phyloP scores from a whole-genome alignment of 2,797 vertebrate species.

The Syngnathus acus region DNA sequence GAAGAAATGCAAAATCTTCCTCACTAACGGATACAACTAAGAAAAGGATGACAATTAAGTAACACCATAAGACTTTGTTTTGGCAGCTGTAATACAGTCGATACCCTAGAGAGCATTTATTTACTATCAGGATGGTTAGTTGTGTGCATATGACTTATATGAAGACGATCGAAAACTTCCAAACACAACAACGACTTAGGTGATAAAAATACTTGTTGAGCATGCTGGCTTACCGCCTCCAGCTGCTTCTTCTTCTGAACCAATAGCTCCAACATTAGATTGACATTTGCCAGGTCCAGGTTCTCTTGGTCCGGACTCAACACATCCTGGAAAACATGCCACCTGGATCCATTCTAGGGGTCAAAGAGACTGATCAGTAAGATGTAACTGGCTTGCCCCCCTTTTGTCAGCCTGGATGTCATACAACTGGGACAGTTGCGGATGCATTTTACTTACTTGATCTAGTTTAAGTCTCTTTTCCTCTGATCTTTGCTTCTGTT shows the following conservation, averaged over 20 bases:
- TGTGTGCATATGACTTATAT: background rate
- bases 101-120: background rate
- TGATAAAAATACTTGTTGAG: background rate
- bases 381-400: background rate
- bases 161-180: background rate
- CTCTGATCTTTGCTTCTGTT: constrained; percentile 96
- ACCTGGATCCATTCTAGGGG: constrained; percentile 87
- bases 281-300: constrained; percentile 94
- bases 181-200: background rate
- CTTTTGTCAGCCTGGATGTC: background rate
- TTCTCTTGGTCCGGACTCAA: constrained; percentile 93
- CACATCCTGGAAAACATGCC: constrained; percentile 95
- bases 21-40: too few relatives aligned
- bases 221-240: constrained; percentile 79
- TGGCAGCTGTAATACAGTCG: background rate
- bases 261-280: constrained; percentile 92
- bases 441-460: constrained; percentile 79
- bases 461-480: constrained; percentile 96
- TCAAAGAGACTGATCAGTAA: constrained; percentile 11
- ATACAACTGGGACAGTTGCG: background rate
- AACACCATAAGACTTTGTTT: background rate
- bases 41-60: background rate
- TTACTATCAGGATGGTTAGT: too few relatives aligned
- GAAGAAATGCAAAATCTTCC: too few relatives aligned
- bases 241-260: constrained; percentile 97